These are phyloP conservation scores for Ligdia adustata DNA, from an alignment of 2,888 invertebrate genomes.

Conservation along the genomic window DNA sequence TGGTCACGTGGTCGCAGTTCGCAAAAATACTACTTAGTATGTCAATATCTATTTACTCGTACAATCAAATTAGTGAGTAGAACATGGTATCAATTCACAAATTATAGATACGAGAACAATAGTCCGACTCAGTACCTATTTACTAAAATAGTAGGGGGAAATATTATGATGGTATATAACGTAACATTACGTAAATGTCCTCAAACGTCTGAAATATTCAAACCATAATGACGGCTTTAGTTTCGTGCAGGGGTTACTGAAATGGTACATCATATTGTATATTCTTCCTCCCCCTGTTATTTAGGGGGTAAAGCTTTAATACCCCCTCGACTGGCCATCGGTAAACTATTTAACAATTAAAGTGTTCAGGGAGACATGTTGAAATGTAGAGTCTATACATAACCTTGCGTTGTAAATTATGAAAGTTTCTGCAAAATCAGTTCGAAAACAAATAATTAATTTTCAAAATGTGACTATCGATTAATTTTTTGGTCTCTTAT, in stretches of 20 bases:
- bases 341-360: constrained; percentile 10
- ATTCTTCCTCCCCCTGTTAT: constrained; percentile 8
- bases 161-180: constrained; percentile 43
- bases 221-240: constrained; percentile 27
- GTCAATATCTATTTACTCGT: background rate
- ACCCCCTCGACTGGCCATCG: background rate
- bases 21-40: too few species aligned
- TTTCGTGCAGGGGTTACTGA: constrained; percentile 8
- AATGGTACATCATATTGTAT: constrained; percentile 7
- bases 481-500: too few species aligned
- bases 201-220: constrained; percentile 40
- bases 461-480: too few species aligned
- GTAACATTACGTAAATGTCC: constrained; percentile 34
- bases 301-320: background rate
- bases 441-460: too few species aligned
- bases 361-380: background rate
- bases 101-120: too few species aligned
- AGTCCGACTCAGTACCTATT: too few species aligned
- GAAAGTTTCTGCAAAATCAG: too few species aligned
- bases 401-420: background rate
- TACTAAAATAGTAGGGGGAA: constrained; percentile 33
- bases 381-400: background rate
- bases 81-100: background rate
- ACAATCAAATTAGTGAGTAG: background rate
- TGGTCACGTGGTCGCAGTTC: too few species aligned